phyloP scores from a whole-genome alignment of 35 echinoderm and acorn worm genomes.

The Ophioderma brevispina region DNA sequence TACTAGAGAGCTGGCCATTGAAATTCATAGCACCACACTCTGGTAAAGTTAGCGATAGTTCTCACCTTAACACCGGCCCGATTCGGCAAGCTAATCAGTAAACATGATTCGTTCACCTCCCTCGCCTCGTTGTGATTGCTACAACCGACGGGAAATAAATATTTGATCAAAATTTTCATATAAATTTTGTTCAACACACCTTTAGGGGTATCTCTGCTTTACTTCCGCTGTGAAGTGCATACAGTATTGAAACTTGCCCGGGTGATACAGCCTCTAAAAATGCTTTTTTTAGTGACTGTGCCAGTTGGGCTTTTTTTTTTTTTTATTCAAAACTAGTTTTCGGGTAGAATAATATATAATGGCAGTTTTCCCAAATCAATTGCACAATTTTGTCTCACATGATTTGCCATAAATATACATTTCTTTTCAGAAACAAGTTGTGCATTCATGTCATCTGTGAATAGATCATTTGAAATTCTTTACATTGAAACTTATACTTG shows the following conservation, averaged over 20 bases:
- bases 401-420: not conserved
- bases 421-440: no score
- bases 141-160: constrained; percentile 13
- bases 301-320: no score
- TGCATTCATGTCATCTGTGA: no score
- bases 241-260: not conserved
- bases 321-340: not conserved
- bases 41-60: not conserved
- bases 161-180: constrained; percentile 15
- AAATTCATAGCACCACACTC: not conserved
- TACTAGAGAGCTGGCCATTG: not conserved
- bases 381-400: not conserved
- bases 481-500: no score
- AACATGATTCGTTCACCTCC: constrained; percentile 9
- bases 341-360: not conserved
- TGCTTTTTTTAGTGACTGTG: not conserved
- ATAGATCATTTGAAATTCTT: no score
- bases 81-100: constrained; percentile 7
- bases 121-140: constrained; percentile 8
- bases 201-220: not conserved
- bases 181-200: constrained; percentile 1
- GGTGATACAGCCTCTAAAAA: not conserved
- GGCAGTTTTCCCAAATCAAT: constrained; percentile 5
- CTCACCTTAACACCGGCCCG: not conserved
- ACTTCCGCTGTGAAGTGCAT: not conserved